Base-by-base conservation (phyloP, 2,113 vertebrate species). In the Sebastes schlegelii region DNA sequence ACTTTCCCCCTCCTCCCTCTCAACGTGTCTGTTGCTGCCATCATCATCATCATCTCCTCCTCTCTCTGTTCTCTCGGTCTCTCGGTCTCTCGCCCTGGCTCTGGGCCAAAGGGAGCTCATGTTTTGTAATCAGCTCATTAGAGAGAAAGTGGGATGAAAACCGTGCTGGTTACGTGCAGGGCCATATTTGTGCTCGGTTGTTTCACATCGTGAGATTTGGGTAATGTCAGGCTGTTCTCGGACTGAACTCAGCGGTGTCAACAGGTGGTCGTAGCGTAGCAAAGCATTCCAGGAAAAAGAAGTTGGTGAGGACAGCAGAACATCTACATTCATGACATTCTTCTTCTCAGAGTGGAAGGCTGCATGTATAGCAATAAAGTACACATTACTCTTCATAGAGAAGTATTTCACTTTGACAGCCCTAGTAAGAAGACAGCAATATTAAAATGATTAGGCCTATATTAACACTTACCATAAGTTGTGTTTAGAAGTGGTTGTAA, bases 101-200 rank as follows among this genome's bases (percentile, higher is more conserved):
- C 62, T 49, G 48, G 81, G 90, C 95, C 93, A 8, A 54, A 75
- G 76, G 80, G 88, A 91, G 68, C 86, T 90, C 68, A 82, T 83
- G 88, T 92, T 90, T 85, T 83, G 85, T 90, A 92, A 80, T 91
- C 88, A 69, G 79, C 70, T 64, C 5, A 45, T 93, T 87, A 82
- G 79, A 0, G 12, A 0, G 1, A 87, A 83, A 83, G 86, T 68
- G 79, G 80, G 54, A 74, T 74, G 79, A 75, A 80, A 85, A 86
- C 70, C 23, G 14, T 0, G 8, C 23, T 48, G 26, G 78, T 74
- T 87, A 60, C 54, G 48, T 60, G 79, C 65, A 21, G 63, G 74
- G 79, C 63, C 74, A 16, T 77, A 64, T 81, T 68, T 66, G 66
- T 49, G 21, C 46, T 77, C 13, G 8, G 62, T 45, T 4, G 57